Base-by-base conservation (phyloP, 2,888 invertebrate species). In the Altica lythri region DNA sequence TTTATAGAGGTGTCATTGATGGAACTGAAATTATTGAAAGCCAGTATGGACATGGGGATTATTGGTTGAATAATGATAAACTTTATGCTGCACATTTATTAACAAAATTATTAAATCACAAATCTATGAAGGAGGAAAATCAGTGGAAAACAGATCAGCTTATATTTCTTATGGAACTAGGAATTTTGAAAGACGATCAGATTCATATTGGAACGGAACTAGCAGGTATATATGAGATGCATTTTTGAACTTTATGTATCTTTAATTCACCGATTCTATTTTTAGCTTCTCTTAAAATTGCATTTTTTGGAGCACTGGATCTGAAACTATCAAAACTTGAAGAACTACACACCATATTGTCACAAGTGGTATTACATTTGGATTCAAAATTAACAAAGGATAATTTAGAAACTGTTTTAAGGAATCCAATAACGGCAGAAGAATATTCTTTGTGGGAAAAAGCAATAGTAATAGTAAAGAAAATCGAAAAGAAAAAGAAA, bases 271-370 rank as follows among this genome's bases (percentile, higher is more conserved):
- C n/a, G n/a, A n/a, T n/a, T n/a, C n/a, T n/a, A n/a, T n/a, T 79
- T 70, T 65, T 79, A 81, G 84, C 79, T 59, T 79, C 84, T 50
- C 80, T 88, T 57, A 86, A 85, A 68, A 81, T 84, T 5, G 83
- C 84, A 63, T 89, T 90, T 69, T 89, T 84, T 68, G 80, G 84
- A 16, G 84, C 86, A 47, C 77, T 90, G 58, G 86, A 88, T 60
- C 80, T 84, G n/a, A 85, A 85, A 63, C 78, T 86, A 57, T 78
- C 83, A 1, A 86, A 83, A 67, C 78, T 89, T 12, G 82, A 84
- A 59, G 82, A 82, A 63, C 75, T 88, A 19, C 80, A 84, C 27
- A 73, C 72, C 16, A 76, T 88, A 16, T 75, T 89, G 2, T 79
- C 81, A 9, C 77, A 80, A 14, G 72, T 90, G 6, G 80, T 85